Evolutionary conservation across 1,140 invertebrate genomes (phyloP), one percentile per base, ranked within the genome.

Genomic region (Ephestia elutella): DNA sequence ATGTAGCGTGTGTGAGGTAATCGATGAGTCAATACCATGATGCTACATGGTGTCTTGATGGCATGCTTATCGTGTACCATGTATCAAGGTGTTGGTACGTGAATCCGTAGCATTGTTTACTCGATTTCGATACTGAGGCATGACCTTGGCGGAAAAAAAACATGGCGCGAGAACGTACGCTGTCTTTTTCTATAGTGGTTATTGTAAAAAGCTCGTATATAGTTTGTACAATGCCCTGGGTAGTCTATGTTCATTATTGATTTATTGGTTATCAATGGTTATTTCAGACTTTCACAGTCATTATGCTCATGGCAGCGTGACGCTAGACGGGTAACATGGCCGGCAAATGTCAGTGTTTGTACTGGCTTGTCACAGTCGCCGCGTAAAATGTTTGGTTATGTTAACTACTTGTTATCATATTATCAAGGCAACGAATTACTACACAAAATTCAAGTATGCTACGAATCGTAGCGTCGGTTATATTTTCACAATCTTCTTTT

Each of bases 71-170:
- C 20, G 21, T 21, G 19, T 25, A 25, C 49, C 11, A 19, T 50
- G 19, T 25, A 25, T 53, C 21, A 21, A 25, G 20, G 4, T 53
- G 48, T 44, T 51, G 25, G 28, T 13, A 48, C 50, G 49, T 58
- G 56, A 38, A 65, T 72, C 66, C 65, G 65, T 70, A 80, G 76
- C 71, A 77, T 87, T 87, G 82, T 86, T 87, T 87, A 86, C 82
- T 68, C 80, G 73, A 80, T 82, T 86, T 82, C 71, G 75, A 80
- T 80, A 83, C 73, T 66, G 60, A 80, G 78, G 75, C 74, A 86
- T 87, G 85, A 87, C 85, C 82, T 87, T 87, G 82, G 80, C 56
- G 71, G 72, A 82, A 83, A 84, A 82, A 86, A 86, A 87, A 86
- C 80, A 85, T 85, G 81, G 85, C 81, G 82, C 82, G 82, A 71